phyloP scores from a whole-genome alignment of 2,888 invertebrate species.

The Leptinotarsa juncta region DNA sequence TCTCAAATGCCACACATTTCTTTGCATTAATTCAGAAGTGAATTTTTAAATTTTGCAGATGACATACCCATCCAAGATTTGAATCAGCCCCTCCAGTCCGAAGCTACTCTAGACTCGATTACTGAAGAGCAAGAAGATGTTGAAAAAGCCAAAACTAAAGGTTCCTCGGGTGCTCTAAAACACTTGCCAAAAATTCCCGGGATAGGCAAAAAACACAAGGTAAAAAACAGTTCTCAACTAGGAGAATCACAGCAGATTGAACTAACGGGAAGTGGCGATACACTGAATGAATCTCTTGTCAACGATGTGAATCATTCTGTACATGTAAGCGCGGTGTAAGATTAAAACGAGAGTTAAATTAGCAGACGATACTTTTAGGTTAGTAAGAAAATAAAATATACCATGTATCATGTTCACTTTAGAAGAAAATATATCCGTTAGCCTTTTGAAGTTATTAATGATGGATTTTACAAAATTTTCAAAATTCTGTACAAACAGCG shows the following conservation, averaged over 20 bases:
- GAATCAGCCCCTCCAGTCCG: conserved; percentile 69
- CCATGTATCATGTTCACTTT: neutral
- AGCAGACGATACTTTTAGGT: neutral
- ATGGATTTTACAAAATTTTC: too few relatives aligned
- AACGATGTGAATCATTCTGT: conserved; percentile 57
- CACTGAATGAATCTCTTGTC: conserved; percentile 45
- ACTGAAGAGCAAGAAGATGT: conserved; percentile 75
- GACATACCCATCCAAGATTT: conserved; percentile 89
- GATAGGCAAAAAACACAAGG: conserved; percentile 72
- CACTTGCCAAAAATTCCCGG: conserved; percentile 74
- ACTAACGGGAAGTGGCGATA: conserved; percentile 48
- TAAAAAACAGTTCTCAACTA: conserved; percentile 48
- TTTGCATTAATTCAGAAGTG: neutral
- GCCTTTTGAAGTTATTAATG: neutral
- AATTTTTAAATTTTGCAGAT: conserved; percentile 69
- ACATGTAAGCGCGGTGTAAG: conserved; percentile 62
- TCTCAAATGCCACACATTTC: conserved; percentile 4
- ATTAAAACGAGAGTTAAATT: conserved; percentile 8
- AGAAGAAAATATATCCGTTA: neutral
- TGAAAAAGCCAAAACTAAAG: conserved; percentile 65
- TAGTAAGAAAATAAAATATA: neutral
- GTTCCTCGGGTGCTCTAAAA: conserved; percentile 68
- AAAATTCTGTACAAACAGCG: too few relatives aligned
- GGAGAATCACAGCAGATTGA: conserved; percentile 56
- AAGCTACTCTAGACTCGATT: conserved; percentile 74